phyloP scores from a whole-genome alignment of 2,888 invertebrate genomes.

The Crioceris asparagi region DNA sequence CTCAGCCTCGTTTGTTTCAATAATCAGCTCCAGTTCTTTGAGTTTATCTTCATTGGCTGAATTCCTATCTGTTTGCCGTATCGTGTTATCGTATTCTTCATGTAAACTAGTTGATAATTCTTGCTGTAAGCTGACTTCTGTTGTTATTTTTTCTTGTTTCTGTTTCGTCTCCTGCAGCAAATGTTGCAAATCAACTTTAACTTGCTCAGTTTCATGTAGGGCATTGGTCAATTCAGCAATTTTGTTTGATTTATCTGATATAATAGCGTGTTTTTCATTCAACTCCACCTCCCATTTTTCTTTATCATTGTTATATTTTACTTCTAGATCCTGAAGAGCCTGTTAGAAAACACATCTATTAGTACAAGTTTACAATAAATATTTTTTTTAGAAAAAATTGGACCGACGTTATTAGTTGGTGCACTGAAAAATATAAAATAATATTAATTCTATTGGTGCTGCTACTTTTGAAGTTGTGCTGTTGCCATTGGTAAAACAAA shows the following conservation, averaged over 20 bases:
- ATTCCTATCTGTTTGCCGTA: constrained; percentile 6
- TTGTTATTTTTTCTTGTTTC: constrained; percentile 29
- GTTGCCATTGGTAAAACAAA: too few species aligned
- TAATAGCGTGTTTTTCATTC: constrained; percentile 16
- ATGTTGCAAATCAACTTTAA: constrained; percentile 31
- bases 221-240: constrained; percentile 25
- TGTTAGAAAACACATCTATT: too few species aligned
- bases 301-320: constrained; percentile 28
- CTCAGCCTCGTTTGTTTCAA: constrained; percentile 61
- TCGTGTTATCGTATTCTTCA: constrained; percentile 18
- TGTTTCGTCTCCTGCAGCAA: constrained; percentile 20
- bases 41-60: constrained; percentile 46
- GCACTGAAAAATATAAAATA: too few species aligned
- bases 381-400: too few species aligned
- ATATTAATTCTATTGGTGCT: too few species aligned
- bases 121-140: constrained; percentile 26
- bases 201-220: constrained; percentile 32
- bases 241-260: constrained; percentile 9
- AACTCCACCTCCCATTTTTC: constrained; percentile 30
- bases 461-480: too few species aligned
- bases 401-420: too few species aligned
- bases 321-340: constrained; percentile 56
- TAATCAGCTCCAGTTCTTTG: constrained; percentile 62
- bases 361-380: too few species aligned
- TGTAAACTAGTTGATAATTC: constrained; percentile 26